Evolutionary conservation across 1,140 invertebrate genomes (phyloP).

Genomic region (Camponotus vicinus): DNA sequence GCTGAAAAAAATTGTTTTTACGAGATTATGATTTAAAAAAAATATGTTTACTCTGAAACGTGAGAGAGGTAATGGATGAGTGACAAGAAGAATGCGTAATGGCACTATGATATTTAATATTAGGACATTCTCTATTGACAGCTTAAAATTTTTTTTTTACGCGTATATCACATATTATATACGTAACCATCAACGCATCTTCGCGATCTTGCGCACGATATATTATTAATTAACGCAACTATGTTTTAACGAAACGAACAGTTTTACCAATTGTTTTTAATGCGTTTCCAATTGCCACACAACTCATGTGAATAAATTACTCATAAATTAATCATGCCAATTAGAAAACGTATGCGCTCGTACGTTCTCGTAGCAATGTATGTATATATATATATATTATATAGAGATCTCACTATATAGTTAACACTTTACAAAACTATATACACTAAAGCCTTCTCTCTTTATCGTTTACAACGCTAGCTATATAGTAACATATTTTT

Average conservation of each 20-base stretch:
- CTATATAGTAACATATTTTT: constrained; percentile 79
- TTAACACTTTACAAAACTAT: constrained; percentile 86
- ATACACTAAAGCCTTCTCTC: constrained; percentile 84
- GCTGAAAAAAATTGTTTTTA: not conserved
- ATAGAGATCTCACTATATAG: constrained; percentile 77
- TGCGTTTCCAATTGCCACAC: constrained; percentile 10
- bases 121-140: constrained; percentile 84
- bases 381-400: constrained; percentile 24
- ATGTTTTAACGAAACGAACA: constrained; percentile 79
- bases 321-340: constrained; percentile 35
- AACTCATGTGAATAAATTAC: not conserved
- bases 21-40: not conserved
- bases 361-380: constrained; percentile 33
- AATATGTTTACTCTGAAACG: constrained; percentile 1
- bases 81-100: constrained; percentile 72
- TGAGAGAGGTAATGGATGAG: not conserved
- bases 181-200: constrained; percentile 73
- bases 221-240: constrained; percentile 72
- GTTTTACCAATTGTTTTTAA: constrained; percentile 71
- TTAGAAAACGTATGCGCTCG: constrained; percentile 10
- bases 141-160: constrained; percentile 79
- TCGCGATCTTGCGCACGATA: constrained; percentile 77
- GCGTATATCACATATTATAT: constrained; percentile 80
- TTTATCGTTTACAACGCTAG: constrained; percentile 81
- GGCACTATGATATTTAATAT: constrained; percentile 84